Evolutionary conservation across 2,113 vertebrate genomes (phyloP).

Genomic region (Lampris megalopsis): DNA sequence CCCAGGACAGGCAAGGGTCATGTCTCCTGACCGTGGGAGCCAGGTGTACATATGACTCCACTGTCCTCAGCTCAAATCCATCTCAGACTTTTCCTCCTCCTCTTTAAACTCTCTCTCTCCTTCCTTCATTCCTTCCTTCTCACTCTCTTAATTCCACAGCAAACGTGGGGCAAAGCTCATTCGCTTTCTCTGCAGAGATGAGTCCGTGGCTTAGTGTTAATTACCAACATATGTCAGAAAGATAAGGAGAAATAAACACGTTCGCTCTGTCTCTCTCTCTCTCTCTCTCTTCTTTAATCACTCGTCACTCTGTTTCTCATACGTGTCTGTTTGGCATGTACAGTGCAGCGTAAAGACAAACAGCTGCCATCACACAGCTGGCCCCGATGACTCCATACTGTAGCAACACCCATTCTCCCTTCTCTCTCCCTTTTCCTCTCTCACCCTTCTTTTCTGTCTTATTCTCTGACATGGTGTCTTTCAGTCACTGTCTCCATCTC

Average conservation of each 20-base stretch:
- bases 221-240: slow-evolving; percentile 39
- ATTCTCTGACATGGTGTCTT: neutral
- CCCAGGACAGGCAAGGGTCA: no score
- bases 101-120: no score
- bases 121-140: no score
- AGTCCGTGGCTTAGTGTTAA: slow-evolving; percentile 18
- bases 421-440: slow-evolving; percentile 13
- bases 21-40: no score
- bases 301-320: slow-evolving; percentile 52
- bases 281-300: slow-evolving; percentile 12
- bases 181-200: neutral
- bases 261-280: neutral
- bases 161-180: no score
- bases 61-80: no score
- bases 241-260: neutral
- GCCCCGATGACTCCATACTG: neutral
- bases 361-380: slow-evolving; percentile 73
- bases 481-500: neutral
- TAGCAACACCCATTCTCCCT: no score
- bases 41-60: no score
- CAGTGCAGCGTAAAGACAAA: slow-evolving; percentile 24
- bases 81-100: no score
- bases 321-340: slow-evolving; percentile 57
- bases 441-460: neutral
- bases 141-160: no score